Conservation (phyloP, 2,888 invertebrate genomes). For the Merodon equestris region DNA sequence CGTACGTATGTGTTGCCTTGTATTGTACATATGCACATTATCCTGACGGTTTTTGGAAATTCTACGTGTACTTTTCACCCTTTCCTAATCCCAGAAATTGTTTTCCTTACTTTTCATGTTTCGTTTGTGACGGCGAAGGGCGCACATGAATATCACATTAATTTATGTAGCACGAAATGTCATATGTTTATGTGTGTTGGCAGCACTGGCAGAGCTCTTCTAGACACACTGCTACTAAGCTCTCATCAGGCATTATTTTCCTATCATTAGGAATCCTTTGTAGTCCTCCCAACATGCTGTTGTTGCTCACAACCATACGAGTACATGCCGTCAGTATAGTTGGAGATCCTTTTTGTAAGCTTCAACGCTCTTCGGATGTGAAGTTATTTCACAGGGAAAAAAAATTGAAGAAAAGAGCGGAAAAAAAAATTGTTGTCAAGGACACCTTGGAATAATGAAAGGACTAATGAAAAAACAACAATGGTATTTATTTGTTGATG, state of each 20-base stretch:
- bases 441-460: slow-evolving; percentile 68
- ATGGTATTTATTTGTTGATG: slow-evolving; percentile 66
- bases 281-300: slow-evolving; percentile 43
- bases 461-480: slow-evolving; percentile 69
- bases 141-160: slow-evolving; percentile 53
- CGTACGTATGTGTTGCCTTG: slow-evolving; percentile 26
- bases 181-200: slow-evolving; percentile 10
- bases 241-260: slow-evolving; percentile 66
- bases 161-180: slow-evolving; percentile 51
- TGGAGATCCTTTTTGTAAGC: slow-evolving; percentile 14
- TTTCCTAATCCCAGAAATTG: too few relatives aligned
- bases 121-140: not conserved
- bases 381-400: slow-evolving; percentile 31
- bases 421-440: slow-evolving; percentile 56
- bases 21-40: slow-evolving; percentile 5
- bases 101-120: too few relatives aligned
- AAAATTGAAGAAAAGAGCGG: too few relatives aligned
- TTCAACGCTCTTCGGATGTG: slow-evolving; percentile 22
- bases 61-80: too few relatives aligned
- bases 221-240: slow-evolving; percentile 45
- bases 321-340: not conserved
- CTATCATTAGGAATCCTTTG: slow-evolving; percentile 68
- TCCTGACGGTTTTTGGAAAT: too few relatives aligned
- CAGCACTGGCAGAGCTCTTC: slow-evolving; percentile 31
- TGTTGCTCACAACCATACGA: slow-evolving; percentile 16